Evolutionary conservation across 2,797 vertebrate genomes (phyloP), one percentile per base, ranked within the genome.

Genomic region (Megaceryle alcyon): DNA sequence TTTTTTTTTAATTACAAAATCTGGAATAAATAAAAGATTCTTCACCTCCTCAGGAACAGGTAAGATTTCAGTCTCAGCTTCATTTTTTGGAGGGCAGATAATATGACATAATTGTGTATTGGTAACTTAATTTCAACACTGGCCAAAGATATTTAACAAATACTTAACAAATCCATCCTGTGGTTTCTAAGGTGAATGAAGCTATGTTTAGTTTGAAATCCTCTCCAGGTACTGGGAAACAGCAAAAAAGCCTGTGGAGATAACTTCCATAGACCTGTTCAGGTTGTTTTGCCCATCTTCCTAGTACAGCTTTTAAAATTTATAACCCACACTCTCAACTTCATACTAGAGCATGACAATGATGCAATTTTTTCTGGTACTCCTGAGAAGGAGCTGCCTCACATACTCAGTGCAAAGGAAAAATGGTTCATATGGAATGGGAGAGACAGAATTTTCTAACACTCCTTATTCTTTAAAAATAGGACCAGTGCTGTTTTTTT

Each of bases 381-480:
- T 29, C n/a, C 17, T 54, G 16, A 59, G n/a, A 88, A 77, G 7
- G 3, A 69, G 11, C 7, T 79, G 41, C 17, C 28, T 19, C 21
- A 48, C 23, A 39, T 4, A 26, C 6, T 53, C n/a, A 76, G 10
- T 0, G 4, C 6, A 49, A 86, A 44, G 19, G 6, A 23, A 61
- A 54, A 78, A 77, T 4, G 0, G 3, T 46, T 78, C 25, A 29
- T 12, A 5, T 9, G 18, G 5, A 33, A 2, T 31, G 25, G 3
- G n/a, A 60, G 6, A 68, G 19, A 76, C 6, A 72, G 25, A 82
- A 77, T 10, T 66, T 25, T 18, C 8, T 59, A 77, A 33, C 1
- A 26, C 2, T 61, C 8, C 3, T 28, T 69, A 10, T 33, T 72
- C 15, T 65, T 87, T 69, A 43, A 78, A 80, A 66, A 19, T 1